Evolutionary conservation across 2,113 vertebrate genomes (phyloP), one percentile per base, ranked within the genome.

Genomic region (Cynocephalus volans): DNA sequence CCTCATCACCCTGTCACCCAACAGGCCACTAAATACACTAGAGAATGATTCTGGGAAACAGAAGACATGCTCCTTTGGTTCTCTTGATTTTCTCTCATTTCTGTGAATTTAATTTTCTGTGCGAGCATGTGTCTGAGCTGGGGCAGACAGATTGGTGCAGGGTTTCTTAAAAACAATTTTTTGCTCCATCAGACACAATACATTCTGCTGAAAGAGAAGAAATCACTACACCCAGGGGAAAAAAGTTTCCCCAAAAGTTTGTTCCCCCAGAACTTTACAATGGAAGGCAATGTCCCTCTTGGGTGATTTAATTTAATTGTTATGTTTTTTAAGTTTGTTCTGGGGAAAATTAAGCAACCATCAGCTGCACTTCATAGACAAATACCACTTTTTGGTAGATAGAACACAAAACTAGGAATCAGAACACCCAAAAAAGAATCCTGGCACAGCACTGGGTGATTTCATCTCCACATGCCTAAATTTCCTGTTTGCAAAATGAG

Each of bases 241-340:
- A 84, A 88, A 95, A 96, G 4, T 24, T 97, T 95, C 82, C 97
- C 83, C 94, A 89, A 86, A 95, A 91, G 84, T 97, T 97, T 89
- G 56, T 21, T 96, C 88, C 95, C 80, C 97, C 76, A 95, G 92
- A 95, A 90, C 93, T 97, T 98, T 84, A 50, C 72, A 28, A 75
- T 95, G 70, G 54, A 64, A 95, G 52, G 96, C 90, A 58, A 12
- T 50, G 0, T 98, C 98, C 95, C 97, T 97, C 95, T 93, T 96
- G 98, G 97, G 97, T 91, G 90, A 98, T 98, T 98, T 97, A 97
- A 98, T 97, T 98, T 98, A 98, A 98, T 97, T 97, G 97, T 97
- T 97, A 97, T 96, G 97, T 93, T 96, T 97, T 96, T 97, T 94
- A 97, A 90, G 96, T 97, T 97, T 97, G 95, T 98, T 98, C 93